Evolutionary conservation across 1,140 invertebrate species (phyloP).

Genomic region (Dysdera silvatica): DNA sequence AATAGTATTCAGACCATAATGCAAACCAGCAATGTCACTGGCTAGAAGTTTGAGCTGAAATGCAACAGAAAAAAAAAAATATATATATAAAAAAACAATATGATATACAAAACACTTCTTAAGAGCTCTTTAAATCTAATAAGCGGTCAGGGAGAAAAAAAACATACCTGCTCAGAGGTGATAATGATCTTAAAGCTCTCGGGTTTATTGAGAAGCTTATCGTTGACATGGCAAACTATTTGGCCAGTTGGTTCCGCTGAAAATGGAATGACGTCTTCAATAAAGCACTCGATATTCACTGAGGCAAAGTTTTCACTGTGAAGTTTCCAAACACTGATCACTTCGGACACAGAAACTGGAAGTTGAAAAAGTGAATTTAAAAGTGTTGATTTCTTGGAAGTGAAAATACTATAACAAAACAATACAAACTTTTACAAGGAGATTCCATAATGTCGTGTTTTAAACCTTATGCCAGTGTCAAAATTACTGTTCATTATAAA

Average conservation of each 20-base stretch:
- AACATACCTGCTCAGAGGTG: slow-evolving; percentile 41
- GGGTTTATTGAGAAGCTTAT: slow-evolving; percentile 43
- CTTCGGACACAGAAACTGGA: neutral
- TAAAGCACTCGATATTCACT: neutral
- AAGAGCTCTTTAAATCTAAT: too few relatives aligned
- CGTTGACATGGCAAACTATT: slow-evolving; percentile 46
- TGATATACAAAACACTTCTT: too few relatives aligned
- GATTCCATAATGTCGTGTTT: too few relatives aligned
- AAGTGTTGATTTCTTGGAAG: too few relatives aligned
- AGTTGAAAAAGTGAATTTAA: too few relatives aligned
- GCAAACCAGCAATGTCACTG: slow-evolving; percentile 51
- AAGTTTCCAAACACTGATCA: slow-evolving; percentile 5
- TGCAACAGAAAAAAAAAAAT: slow-evolving; percentile 4
- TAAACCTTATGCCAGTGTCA: too few relatives aligned
- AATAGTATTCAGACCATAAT: slow-evolving; percentile 56
- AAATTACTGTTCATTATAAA: too few relatives aligned
- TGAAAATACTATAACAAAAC: too few relatives aligned
- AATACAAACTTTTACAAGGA: too few relatives aligned
- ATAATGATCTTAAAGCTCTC: slow-evolving; percentile 49
- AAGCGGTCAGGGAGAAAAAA: neutral
- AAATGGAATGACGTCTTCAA: slow-evolving; percentile 8
- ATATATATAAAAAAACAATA: slow-evolving; percentile 4
- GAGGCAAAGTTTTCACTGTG: slow-evolving; percentile 3
- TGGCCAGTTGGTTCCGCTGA: neutral
- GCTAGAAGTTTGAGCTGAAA: slow-evolving; percentile 52